phyloP scores from a whole-genome alignment of 2,797 vertebrate genomes.

The Clamator glandarius region DNA sequence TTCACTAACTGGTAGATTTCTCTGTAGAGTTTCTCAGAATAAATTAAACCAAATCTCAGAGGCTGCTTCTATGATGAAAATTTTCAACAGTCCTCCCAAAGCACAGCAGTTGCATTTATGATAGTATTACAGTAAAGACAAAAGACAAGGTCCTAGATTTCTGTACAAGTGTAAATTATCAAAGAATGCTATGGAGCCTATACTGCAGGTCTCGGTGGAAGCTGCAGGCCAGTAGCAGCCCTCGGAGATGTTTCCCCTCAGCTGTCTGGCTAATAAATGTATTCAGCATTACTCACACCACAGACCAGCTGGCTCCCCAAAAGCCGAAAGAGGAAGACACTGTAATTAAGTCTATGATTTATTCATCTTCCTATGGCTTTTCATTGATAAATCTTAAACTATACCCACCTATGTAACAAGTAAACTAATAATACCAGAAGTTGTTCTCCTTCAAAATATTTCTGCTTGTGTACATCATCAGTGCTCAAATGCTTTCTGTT shows the following conservation, averaged over 20 bases:
- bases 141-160: not conserved
- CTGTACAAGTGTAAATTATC: not conserved
- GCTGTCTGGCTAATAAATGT: not conserved
- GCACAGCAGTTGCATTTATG: not conserved
- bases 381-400: not conserved
- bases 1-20: not conserved
- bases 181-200: not conserved
- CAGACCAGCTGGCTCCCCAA: not conserved
- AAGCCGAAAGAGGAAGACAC: not conserved
- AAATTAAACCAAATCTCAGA: slow-evolving; percentile 23
- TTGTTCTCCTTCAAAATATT: not conserved
- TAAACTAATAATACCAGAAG: not conserved
- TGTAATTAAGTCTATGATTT: slow-evolving; percentile 10
- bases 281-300: not conserved
- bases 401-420: not conserved
- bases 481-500: not conserved
- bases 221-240: not conserved
- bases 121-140: not conserved
- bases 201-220: not conserved
- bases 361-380: not conserved
- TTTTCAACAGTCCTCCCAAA: not conserved
- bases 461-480: not conserved
- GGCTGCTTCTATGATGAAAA: not conserved
- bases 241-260: not conserved
- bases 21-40: slow-evolving; percentile 2